Conservation (phyloP, 2,113 vertebrate species). For the Garra rufa region DNA sequence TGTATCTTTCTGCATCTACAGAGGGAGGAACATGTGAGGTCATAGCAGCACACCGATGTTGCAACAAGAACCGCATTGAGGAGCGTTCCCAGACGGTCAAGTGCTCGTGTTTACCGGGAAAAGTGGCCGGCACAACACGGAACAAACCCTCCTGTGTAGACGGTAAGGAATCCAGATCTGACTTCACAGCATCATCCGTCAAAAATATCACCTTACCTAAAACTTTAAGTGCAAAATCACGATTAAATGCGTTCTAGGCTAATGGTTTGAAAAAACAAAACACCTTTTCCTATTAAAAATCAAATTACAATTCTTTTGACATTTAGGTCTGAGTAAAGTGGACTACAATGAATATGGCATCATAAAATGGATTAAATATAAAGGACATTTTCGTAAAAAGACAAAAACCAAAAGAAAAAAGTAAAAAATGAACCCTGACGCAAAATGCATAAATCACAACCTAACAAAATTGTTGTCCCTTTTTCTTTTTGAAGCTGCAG, state of each 20-base stretch:
- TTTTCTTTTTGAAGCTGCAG: not conserved
- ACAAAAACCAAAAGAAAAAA: too few species aligned
- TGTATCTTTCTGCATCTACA: constrained; percentile 74
- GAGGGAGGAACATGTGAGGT: constrained; percentile 99
- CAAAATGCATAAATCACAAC: not conserved
- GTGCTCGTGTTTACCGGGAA: constrained; percentile 98
- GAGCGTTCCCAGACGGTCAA: constrained; percentile 99
- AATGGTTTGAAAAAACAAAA: too few species aligned
- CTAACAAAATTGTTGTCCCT: constrained; percentile 1
- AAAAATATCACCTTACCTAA: not conserved
- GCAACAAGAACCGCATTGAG: constrained; percentile 99
- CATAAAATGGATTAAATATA: not conserved
- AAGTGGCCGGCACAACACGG: constrained; percentile 97
- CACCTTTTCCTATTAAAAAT: too few species aligned
- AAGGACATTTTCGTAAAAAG: not conserved
- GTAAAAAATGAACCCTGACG: not conserved
- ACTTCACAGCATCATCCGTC: not conserved
- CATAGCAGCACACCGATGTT: constrained; percentile 98
- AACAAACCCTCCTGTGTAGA: constrained; percentile 99
- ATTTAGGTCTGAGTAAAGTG: not conserved
- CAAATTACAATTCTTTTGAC: not conserved
- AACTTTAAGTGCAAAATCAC: not conserved
- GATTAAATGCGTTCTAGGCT: too few species aligned
- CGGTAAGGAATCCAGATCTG: constrained; percentile 79
- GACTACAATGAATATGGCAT: not conserved